These are phyloP conservation scores for Lethenteron camtschaticum DNA, from an alignment of 2,113 vertebrate species.

Conservation along the genomic window DNA sequence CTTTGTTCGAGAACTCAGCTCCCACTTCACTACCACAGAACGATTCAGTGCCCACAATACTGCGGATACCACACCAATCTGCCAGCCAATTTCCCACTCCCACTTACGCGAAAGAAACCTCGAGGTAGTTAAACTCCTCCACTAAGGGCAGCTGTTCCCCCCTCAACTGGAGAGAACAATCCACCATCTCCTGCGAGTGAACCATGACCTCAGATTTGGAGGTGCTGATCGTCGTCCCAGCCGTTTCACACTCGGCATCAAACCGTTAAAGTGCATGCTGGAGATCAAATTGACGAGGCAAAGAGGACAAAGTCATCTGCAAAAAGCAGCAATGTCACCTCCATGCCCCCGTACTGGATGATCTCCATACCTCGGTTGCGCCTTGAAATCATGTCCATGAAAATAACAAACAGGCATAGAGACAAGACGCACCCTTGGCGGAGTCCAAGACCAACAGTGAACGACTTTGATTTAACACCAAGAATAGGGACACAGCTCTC, in stretches of 20 bases:
- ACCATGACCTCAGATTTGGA: slow-evolving; percentile 8
- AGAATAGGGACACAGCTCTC: no score
- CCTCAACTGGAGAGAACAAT: slow-evolving; percentile 8
- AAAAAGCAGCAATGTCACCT: no score
- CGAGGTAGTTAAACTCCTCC: slow-evolving; percentile 7
- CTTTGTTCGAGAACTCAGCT: no score
- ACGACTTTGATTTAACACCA: no score
- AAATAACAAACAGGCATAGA: no score
- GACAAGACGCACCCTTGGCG: no score
- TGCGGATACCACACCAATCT: not conserved
- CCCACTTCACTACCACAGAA: no score
- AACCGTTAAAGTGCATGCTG: not conserved
- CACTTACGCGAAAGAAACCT: slow-evolving; percentile 2
- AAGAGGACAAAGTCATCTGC: no score
- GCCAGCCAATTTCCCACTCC: slow-evolving; percentile 2
- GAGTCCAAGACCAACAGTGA: no score
- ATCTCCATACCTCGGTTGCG: no score
- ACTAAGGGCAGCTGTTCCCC: slow-evolving; percentile 7
- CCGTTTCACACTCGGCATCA: slow-evolving; percentile 7
- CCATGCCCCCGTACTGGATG: no score
- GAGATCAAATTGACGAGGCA: not conserved
- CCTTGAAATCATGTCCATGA: no score
- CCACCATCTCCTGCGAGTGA: slow-evolving; percentile 4
- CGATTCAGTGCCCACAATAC: slow-evolving; percentile 1
- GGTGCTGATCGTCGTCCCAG: slow-evolving; percentile 8